A percentile compares a stretch with the other conserved stretches of the same genome.
Evolutionary conservation across 2,888 invertebrate species (phyloP).

Genomic region (Choristoneura rosaceana): DNA sequence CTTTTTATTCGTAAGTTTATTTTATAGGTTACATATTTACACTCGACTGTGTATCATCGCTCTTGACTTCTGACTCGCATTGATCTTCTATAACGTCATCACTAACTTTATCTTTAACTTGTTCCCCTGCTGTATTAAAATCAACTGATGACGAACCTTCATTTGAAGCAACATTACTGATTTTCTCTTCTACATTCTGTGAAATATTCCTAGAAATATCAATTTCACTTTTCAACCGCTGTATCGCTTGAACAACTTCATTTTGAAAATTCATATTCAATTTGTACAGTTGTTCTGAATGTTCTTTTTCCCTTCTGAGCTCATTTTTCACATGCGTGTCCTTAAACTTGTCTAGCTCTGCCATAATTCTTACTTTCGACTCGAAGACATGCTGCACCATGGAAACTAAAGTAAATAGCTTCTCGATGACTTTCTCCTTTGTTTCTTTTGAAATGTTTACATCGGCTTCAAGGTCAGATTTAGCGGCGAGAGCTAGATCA

Average conservation of each 20-base stretch:
- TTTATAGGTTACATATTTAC: slow-evolving; percentile 6
- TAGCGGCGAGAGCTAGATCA: slow-evolving; percentile 77
- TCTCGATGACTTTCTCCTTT: slow-evolving; percentile 78
- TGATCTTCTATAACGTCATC: slow-evolving; percentile 16
- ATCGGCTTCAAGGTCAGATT: slow-evolving; percentile 79
- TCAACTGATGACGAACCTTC: slow-evolving; percentile 59
- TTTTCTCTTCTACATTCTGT: slow-evolving; percentile 57
- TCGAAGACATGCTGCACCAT: slow-evolving; percentile 81
- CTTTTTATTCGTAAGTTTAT: neutral
- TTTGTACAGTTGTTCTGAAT: slow-evolving; percentile 78
- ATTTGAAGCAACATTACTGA: slow-evolving; percentile 51
- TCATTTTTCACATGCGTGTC: slow-evolving; percentile 77
- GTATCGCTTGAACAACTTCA: slow-evolving; percentile 77
- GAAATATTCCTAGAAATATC: slow-evolving; percentile 70
- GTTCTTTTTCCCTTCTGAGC: slow-evolving; percentile 73
- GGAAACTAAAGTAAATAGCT: slow-evolving; percentile 74
- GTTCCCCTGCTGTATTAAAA: slow-evolving; percentile 57
- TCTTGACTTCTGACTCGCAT: slow-evolving; percentile 15
- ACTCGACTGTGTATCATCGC: slow-evolving; percentile 5
- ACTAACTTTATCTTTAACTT: slow-evolving; percentile 6
- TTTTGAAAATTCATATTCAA: slow-evolving; percentile 80
- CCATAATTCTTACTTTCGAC: slow-evolving; percentile 78
- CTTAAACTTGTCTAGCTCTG: slow-evolving; percentile 77
- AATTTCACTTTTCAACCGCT: slow-evolving; percentile 74
- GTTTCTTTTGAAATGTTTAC: slow-evolving; percentile 73